These are phyloP conservation scores for Clostera curtula DNA, from an alignment of 2,888 invertebrate species.

Conservation along the genomic window DNA sequence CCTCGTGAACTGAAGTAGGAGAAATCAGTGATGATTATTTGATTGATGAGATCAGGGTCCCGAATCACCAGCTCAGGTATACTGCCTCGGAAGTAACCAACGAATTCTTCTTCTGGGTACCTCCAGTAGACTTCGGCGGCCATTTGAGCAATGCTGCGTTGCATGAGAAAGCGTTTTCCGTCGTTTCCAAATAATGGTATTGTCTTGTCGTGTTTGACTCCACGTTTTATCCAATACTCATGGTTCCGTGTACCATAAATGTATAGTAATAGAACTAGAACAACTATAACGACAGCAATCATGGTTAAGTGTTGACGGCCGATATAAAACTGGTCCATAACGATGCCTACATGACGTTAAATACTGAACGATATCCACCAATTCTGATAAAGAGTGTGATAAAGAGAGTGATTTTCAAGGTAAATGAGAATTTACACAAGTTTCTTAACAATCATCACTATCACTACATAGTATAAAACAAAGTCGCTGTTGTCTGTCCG, in stretches of 20 bases:
- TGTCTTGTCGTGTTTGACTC: conserved; percentile 40
- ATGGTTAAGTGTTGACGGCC: conserved; percentile 13
- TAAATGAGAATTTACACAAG: no score
- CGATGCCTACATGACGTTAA: no score
- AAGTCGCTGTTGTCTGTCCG: no score
- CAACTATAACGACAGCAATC: conserved; percentile 16
- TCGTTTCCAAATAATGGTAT: conserved; percentile 41
- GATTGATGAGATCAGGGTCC: conserved; percentile 42
- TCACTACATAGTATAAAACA: no score
- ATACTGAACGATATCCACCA: no score
- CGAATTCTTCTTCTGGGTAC: conserved; percentile 39
- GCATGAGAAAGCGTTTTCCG: conserved; percentile 27
- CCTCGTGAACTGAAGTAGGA: conserved; percentile 40
- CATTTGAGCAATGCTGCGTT: conserved; percentile 32
- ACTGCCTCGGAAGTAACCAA: conserved; percentile 38
- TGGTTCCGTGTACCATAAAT: conserved; percentile 33
- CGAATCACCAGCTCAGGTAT: conserved; percentile 39
- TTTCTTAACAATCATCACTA: no score
- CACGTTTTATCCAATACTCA: conserved; percentile 37
- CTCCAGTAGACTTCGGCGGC: conserved; percentile 38
- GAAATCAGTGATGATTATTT: conserved; percentile 41
- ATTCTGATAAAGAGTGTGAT: no score
- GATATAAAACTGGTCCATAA: no score
- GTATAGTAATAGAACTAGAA: conserved; percentile 28
- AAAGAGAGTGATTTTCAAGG: no score